Base-by-base conservation (phyloP, 2,113 vertebrate species). In the Australoheros scitulus region DNA sequence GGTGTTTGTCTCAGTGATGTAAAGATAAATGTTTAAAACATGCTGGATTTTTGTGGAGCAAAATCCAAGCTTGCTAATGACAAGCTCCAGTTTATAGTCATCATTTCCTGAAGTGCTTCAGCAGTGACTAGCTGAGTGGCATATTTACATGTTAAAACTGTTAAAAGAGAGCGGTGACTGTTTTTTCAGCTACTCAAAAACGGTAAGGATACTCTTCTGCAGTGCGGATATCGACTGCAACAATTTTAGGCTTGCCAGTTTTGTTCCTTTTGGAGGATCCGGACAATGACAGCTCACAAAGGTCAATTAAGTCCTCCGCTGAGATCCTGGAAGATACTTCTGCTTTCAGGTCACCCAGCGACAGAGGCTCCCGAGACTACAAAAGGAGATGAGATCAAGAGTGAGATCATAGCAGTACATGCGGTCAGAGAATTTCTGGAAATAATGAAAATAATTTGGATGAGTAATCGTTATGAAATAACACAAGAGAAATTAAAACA, bases 181-280 rank as follows among this genome's bases (percentile, higher is more conserved):
- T 2, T 55, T 72, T 72, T 50, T 15, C 68, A 9, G 26, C 18
- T 55, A 6, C 68, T 63, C 22, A 81, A 17, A 72, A 55, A 68
- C 55, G 4, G 3, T 61, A 97, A 99, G 97, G 98, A 99, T 99
- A 99, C 98, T 99, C 98, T 60, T 99, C 98, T 0, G 89, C 92
- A 80, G 93, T 97, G 32, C 98, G 96, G 79, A 99, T 98, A 92
- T 99, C 98, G 2, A 98, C 97, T 56, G 97, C 97, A 61, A 99
- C 92, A 29, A 99, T 96, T 91, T 98, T 99, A 11, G 97, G 97
- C 86, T 97, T 99, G 88, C 96, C 96, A 17, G 96, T 91, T 91
- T 96, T 98, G 17, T 94, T 96, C 91, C 97, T 97, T 93, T 98
- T 99, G 50, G 93, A 72, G 10, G 96, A 95, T 11, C 96, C 92